Percentiles rank a stretch among this genome's conserved stretches.
Evolutionary conservation across 2,797 vertebrate species (phyloP).

Genomic region (Dallia pectoralis): DNA sequence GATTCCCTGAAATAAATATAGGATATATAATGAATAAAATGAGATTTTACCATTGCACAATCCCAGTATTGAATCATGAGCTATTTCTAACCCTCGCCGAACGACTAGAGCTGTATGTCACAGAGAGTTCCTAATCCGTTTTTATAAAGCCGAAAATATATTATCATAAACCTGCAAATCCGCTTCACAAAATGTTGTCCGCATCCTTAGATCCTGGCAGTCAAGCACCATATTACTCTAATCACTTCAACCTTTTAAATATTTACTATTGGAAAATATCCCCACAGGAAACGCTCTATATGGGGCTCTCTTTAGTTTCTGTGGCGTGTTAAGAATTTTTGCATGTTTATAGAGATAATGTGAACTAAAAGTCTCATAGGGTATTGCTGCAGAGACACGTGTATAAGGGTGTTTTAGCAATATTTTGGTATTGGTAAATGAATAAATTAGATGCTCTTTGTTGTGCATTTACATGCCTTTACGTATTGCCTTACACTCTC

Average conservation of each 20-base stretch:
- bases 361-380: not conserved
- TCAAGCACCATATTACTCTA: conserved; percentile 52
- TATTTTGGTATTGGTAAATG: too few relatives aligned
- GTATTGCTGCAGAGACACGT: too few relatives aligned
- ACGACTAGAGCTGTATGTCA: conserved; percentile 56
- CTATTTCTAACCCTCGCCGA: conserved; percentile 38
- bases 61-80: conserved; percentile 57
- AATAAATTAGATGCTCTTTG: too few relatives aligned
- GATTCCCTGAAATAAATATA: conserved; percentile 69
- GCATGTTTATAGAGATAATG: not conserved
- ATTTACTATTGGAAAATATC: conserved; percentile 17
- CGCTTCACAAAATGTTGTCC: conserved; percentile 33
- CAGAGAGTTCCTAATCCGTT: conserved; percentile 55
- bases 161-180: conserved; percentile 57
- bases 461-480: too few relatives aligned
- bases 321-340: not conserved
- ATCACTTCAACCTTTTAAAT: conserved; percentile 35
- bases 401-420: too few relatives aligned
- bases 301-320: not conserved
- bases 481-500: too few relatives aligned
- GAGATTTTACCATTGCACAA: conserved; percentile 23
- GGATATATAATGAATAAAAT: conserved; percentile 43
- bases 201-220: conserved; percentile 27
- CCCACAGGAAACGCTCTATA: not conserved
- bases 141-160: conserved; percentile 41